phyloP scores from a whole-genome alignment of 1,140 invertebrate species.

The Rhopalosiphum maidis region DNA sequence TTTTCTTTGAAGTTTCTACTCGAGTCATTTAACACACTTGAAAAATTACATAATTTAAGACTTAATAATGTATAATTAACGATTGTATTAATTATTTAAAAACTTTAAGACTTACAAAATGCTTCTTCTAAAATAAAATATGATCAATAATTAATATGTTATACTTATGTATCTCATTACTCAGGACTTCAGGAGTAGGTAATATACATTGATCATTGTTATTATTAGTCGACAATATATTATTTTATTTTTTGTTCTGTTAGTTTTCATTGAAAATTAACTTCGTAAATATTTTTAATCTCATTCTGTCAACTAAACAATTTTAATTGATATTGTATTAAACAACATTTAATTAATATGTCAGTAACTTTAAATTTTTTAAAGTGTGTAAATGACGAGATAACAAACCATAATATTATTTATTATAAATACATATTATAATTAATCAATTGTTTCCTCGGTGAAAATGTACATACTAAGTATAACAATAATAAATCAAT shows the following conservation, averaged over 20 bases:
- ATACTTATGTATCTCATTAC: background rate
- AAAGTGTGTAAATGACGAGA: no score
- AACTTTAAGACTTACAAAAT: background rate
- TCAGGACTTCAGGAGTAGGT: background rate
- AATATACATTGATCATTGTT: background rate
- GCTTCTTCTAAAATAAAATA: background rate
- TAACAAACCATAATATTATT: no score
- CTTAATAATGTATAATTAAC: background rate
- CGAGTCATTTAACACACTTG: background rate
- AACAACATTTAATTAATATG: no score
- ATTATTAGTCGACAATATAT: background rate
- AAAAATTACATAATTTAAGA: constrained; percentile 1
- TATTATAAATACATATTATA: no score
- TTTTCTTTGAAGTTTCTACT: background rate
- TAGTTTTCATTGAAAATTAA: no score
- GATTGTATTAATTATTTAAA: constrained; percentile 1
- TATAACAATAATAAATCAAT: no score
- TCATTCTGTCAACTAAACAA: no score
- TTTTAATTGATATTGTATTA: no score
- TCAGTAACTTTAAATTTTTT: no score
- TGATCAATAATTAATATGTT: background rate
- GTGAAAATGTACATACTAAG: no score
- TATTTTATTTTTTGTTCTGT: background rate
- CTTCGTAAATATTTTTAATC: no score
- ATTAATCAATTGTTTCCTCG: no score